Percentiles rank a stretch among this genome's conserved stretches.
phyloP scores from a whole-genome alignment of 2,113 vertebrate species.

The Electrona antarctica region DNA sequence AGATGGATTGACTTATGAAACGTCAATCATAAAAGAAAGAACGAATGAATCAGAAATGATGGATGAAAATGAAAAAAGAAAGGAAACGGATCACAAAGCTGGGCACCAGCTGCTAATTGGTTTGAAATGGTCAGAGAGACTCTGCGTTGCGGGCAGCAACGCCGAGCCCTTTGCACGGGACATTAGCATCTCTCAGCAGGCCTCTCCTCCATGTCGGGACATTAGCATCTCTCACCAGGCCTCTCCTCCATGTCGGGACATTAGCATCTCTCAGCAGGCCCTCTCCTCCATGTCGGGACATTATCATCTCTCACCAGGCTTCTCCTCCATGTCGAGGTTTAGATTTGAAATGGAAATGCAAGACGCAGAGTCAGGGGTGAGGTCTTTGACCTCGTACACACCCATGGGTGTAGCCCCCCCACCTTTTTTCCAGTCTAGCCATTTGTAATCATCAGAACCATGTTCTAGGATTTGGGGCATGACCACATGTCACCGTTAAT shows the following conservation, averaged over 20 bases:
- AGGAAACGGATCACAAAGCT: no score
- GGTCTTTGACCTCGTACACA: conserved; percentile 1
- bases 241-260: no score
- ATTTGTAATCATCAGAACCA: conserved; percentile 37
- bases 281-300: no score
- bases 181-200: no score
- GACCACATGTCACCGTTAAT: conserved; percentile 34
- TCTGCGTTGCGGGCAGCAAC: no score
- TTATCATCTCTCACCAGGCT: no score
- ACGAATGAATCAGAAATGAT: not conserved
- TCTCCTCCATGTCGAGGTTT: not conserved
- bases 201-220: no score
- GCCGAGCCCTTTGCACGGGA: no score
- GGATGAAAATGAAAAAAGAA: not conserved
- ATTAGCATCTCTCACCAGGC: no score
- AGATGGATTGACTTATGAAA: not conserved
- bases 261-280: no score
- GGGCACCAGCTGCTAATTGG: not conserved
- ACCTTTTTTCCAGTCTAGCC: not conserved
- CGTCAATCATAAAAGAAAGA: conserved; percentile 5
- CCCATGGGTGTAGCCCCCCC: conserved; percentile 27
- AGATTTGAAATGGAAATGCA: conserved; percentile 9
- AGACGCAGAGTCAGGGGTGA: not conserved
- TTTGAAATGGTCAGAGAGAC: not conserved
- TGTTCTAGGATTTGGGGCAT: conserved; percentile 24